Percentiles rank a stretch among this genome's conserved stretches.
Conservation (phyloP, 2,888 invertebrate species). For the Watsonalla binaria region DNA sequence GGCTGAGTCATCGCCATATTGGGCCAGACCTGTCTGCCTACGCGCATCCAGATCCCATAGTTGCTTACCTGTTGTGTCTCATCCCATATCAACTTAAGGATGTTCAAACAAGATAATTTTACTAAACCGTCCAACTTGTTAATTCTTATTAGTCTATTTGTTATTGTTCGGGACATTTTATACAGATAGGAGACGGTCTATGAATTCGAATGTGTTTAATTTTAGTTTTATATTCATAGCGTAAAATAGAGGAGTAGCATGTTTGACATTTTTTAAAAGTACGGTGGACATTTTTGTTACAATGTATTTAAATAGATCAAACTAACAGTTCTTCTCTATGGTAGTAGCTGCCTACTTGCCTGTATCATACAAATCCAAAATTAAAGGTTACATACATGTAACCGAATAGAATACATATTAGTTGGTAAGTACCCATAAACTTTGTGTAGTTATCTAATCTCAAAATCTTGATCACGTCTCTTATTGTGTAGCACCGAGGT, state of each 20-base stretch:
- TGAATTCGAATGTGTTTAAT: not conserved
- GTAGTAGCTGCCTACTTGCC: no score
- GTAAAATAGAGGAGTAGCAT: no score
- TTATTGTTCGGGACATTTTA: not conserved
- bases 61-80: slow-evolving; percentile 33
- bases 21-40: slow-evolving; percentile 45
- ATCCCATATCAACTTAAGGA: slow-evolving; percentile 15
- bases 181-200: not conserved
- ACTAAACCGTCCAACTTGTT: not conserved
- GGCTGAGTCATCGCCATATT: slow-evolving; percentile 28
- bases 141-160: not conserved
- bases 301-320: no score
- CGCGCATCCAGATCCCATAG: slow-evolving; percentile 23
- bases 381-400: no score
- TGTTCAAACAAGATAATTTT: slow-evolving; percentile 14
- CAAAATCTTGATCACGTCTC: not conserved
- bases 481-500: not conserved
- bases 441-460: not conserved
- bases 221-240: not conserved
- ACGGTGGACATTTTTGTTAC: no score
- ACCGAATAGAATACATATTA: no score
- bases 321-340: no score
- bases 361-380: no score
- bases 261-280: no score
- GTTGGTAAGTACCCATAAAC: no score